Evolutionary conservation across 2,888 invertebrate genomes (phyloP).

Genomic region (Campoplex nolae): DNA sequence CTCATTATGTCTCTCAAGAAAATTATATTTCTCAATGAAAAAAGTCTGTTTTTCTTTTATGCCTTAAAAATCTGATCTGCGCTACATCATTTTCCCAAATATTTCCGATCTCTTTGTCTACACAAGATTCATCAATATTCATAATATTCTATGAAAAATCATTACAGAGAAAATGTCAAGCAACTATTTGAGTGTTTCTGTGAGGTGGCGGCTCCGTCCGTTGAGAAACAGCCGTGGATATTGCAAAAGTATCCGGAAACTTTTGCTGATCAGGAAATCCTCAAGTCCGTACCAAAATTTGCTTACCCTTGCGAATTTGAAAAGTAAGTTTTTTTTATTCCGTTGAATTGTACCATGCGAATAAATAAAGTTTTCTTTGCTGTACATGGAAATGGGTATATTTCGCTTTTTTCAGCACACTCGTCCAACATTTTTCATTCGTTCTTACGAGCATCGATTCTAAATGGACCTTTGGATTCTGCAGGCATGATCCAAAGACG

Average conservation of each 20-base stretch:
- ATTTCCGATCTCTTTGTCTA: too few species aligned
- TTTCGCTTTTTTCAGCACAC: constrained; percentile 87
- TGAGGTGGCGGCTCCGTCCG: constrained; percentile 90
- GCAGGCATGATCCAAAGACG: constrained; percentile 96
- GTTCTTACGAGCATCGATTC: constrained; percentile 97
- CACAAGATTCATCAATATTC: neutral
- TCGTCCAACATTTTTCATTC: constrained; percentile 98
- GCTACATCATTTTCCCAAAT: too few species aligned
- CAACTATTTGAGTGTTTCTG: constrained; percentile 93
- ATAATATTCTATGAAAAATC: neutral
- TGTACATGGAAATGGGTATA: neutral
- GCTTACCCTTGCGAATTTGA: constrained; percentile 94
- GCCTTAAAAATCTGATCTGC: too few species aligned
- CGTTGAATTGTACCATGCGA: neutral
- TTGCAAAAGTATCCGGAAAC: constrained; percentile 94
- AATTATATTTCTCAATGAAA: neutral
- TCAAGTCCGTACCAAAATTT: constrained; percentile 95
- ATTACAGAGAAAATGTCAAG: constrained; percentile 90
- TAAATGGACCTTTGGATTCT: constrained; percentile 99
- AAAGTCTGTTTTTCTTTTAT: too few species aligned
- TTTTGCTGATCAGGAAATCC: constrained; percentile 93
- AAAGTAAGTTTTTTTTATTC: constrained; percentile 86
- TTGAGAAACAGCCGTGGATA: constrained; percentile 89
- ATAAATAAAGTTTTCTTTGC: neutral
- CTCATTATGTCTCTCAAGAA: neutral